phyloP scores from a whole-genome alignment of 2,888 invertebrate genomes.

The Microchrysa polita region DNA sequence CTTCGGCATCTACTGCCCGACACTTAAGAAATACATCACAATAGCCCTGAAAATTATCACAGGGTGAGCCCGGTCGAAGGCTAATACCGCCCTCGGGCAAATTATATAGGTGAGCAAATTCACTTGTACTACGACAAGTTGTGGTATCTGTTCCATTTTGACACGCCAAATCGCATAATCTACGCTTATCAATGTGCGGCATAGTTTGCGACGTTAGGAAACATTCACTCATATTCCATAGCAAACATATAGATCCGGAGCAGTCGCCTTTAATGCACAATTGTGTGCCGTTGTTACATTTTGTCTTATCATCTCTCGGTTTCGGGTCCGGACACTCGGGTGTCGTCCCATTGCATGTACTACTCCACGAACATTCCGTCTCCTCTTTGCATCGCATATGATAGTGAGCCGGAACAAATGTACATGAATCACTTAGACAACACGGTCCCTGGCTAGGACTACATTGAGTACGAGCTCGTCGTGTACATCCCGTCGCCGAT shows the following conservation, averaged over 20 bases:
- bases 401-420: slow-evolving; percentile 73
- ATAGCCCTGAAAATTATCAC: slow-evolving; percentile 99
- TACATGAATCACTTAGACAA: slow-evolving; percentile 82
- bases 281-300: slow-evolving; percentile 93
- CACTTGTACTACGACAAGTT: slow-evolving; percentile 87
- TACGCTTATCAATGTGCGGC: slow-evolving; percentile 80
- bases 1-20: slow-evolving; percentile 98
- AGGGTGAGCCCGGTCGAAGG: slow-evolving; percentile 94
- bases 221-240: slow-evolving; percentile 94
- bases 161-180: slow-evolving; percentile 97
- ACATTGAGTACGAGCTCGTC: slow-evolving; percentile 77
- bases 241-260: slow-evolving; percentile 92
- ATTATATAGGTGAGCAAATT: slow-evolving; percentile 79
- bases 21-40: slow-evolving; percentile 99
- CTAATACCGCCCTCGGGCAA: slow-evolving; percentile 84
- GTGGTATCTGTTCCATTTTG: slow-evolving; percentile 79
- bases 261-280: slow-evolving; percentile 92
- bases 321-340: slow-evolving; percentile 89
- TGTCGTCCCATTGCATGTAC: slow-evolving; percentile 84
- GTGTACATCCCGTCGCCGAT: slow-evolving; percentile 81
- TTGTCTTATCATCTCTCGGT: slow-evolving; percentile 87
- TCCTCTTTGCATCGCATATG: slow-evolving; percentile 82
- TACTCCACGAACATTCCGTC: slow-evolving; percentile 89
- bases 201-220: slow-evolving; percentile 85
- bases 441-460: slow-evolving; percentile 99